Base-by-base conservation (phyloP, 1,140 invertebrate genomes). In the Melitaea cinxia region DNA sequence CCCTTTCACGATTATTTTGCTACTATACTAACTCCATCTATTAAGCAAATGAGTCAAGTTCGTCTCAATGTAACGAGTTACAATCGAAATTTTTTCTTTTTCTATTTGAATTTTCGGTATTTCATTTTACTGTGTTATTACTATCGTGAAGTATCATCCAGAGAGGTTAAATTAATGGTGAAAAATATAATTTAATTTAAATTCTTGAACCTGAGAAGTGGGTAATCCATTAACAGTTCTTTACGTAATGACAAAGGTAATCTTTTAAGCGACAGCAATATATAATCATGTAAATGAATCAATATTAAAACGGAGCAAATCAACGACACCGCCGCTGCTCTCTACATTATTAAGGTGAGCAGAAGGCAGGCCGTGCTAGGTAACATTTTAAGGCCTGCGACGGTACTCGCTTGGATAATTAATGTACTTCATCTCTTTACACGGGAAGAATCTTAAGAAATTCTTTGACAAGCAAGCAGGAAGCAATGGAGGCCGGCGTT, bases 301-400 rank as follows among this genome's bases (percentile, higher is more conserved):
- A 35, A 54, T 54, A 54, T 54, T 37, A 19, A 37, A 54, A 54
- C 14, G 52, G 52, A 35, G 37, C 52, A 54, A 54, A n/a, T n/a
- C n/a, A 9, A 52, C 49, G 30, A 35, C 10, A 17, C 1, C 14
- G 15, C 6, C 17, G 28, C n/a, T n/a, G 17, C 15, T 5, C 3
- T 54, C 26, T 54, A 21, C 15, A 37, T 37, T 54, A 54, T 54
- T 54, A 35, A 54, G 3, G 30, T 6, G 14, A 53, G 12, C 10
- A 19, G 26, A 53, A 26, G 17, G 5, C 7, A 17, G 10, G 15
- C 5, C 14, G n/a, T n/a, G 52, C 6, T 2, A 17, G 4, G 15
- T 4, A 28, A 17, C 28, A 10, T 23, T 19, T 54, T 7, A 24
- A 9, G 10, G 15, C 37, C 37, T n/a, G 2, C 14, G 15, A 15